Conservation (phyloP, 35 echinoderm and acorn worm species). For the Diadema setosum region DNA sequence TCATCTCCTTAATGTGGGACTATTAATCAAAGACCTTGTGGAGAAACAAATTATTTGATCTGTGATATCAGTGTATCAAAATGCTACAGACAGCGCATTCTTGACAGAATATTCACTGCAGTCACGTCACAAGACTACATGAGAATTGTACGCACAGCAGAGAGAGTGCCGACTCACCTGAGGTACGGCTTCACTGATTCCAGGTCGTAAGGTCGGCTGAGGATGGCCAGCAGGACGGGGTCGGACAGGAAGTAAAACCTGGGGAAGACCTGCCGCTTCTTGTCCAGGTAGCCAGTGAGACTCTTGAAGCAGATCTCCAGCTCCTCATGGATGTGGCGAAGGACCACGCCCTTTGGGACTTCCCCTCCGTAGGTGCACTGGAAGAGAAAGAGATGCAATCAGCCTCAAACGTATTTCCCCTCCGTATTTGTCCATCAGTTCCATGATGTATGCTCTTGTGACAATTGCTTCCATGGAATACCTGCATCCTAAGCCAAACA, state of each 20-base stretch:
- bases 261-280: constrained; percentile 90
- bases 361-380: constrained; percentile 89
- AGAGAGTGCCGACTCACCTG: constrained; percentile 70
- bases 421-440: too few relatives aligned
- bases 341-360: constrained; percentile 81
- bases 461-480: too few relatives aligned
- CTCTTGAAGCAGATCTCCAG: constrained; percentile 98
- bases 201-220: constrained; percentile 87
- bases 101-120: too few relatives aligned
- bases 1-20: too few relatives aligned
- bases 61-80: too few relatives aligned
- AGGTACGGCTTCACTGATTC: constrained; percentile 92
- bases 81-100: too few relatives aligned
- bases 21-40: too few relatives aligned
- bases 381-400: background rate
- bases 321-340: constrained; percentile 88
- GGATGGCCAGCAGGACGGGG: constrained; percentile 81
- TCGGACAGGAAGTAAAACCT: constrained; percentile 98
- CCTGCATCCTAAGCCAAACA: too few relatives aligned
- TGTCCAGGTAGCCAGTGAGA: constrained; percentile 91
- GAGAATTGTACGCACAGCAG: too few relatives aligned
- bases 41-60: too few relatives aligned
- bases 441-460: too few relatives aligned
- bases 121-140: too few relatives aligned
- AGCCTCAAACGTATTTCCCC: background rate